phyloP scores from a whole-genome alignment of 2,113 vertebrate genomes.

The Crypturellus undulatus region DNA sequence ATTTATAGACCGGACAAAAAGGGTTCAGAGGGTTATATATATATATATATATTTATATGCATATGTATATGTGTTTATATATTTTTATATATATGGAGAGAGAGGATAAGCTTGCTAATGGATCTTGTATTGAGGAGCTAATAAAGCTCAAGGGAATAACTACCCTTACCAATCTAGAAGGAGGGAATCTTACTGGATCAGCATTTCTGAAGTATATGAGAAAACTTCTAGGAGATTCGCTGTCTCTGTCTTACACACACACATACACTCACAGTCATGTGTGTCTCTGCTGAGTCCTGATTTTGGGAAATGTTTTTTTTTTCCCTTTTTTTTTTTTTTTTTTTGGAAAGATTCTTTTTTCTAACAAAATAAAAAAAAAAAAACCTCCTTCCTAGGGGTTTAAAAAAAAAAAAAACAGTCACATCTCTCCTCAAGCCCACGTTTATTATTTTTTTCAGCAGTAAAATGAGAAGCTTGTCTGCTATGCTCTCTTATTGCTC shows the following conservation, averaged over 20 bases:
- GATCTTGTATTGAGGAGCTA: background rate
- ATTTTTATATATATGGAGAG: no score
- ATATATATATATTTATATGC: no score
- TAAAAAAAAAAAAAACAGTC: background rate
- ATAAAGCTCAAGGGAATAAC: background rate
- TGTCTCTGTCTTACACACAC: background rate
- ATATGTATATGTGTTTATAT: no score
- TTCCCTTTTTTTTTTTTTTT: background rate
- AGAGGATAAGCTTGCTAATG: background rate
- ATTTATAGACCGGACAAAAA: background rate
- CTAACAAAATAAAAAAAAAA: no score
- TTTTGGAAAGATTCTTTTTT: background rate
- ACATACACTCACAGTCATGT: background rate
- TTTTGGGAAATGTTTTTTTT: background rate
- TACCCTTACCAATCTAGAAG: background rate
- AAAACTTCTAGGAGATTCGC: background rate
- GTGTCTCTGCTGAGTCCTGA: background rate
- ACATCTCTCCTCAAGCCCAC: background rate
- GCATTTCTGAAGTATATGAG: background rate
- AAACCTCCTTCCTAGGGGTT: no score
- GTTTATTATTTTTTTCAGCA: background rate
- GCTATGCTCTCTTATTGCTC: background rate
- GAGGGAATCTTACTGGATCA: background rate
- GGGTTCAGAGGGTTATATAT: background rate
- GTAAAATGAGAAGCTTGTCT: background rate